Conservation (phyloP, 2,113 vertebrate genomes). For the Barbus barbus region DNA sequence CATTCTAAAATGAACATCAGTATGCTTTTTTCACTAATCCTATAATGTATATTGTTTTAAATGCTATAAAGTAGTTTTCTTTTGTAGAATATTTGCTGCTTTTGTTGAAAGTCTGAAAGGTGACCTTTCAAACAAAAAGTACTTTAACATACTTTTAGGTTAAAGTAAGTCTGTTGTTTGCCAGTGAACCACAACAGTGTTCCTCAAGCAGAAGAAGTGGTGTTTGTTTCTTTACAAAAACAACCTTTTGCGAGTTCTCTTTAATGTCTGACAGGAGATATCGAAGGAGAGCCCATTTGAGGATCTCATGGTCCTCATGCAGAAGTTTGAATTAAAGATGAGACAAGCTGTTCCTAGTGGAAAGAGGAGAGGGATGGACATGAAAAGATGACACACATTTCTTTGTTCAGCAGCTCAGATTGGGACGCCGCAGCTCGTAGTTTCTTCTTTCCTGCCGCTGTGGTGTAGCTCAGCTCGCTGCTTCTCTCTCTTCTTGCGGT, state of each 20-base stretch:
- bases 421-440: background rate
- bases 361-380: slow-evolving; percentile 20
- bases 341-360: slow-evolving; percentile 31
- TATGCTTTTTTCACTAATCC: background rate
- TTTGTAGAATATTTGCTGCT: too few relatives aligned
- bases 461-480: slow-evolving; percentile 4
- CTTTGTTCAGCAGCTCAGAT: slow-evolving; percentile 32
- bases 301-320: slow-evolving; percentile 31
- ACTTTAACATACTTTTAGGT: background rate
- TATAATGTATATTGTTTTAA: background rate
- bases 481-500: too few relatives aligned
- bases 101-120: background rate
- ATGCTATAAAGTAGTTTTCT: background rate
- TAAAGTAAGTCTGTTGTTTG: background rate
- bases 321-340: slow-evolving; percentile 68
- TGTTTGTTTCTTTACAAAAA: background rate
- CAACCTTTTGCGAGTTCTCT: background rate
- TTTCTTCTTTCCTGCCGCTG: slow-evolving; percentile 3
- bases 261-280: background rate
- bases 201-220: slow-evolving; percentile 27
- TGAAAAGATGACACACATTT: slow-evolving; percentile 37
- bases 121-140: background rate
- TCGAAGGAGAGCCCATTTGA: slow-evolving; percentile 24
- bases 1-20: background rate
- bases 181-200: background rate